Percentiles rank a stretch among this genome's conserved stretches.
Evolutionary conservation across 2,888 invertebrate genomes (phyloP).

Genomic region (Clistopyga incitator): DNA sequence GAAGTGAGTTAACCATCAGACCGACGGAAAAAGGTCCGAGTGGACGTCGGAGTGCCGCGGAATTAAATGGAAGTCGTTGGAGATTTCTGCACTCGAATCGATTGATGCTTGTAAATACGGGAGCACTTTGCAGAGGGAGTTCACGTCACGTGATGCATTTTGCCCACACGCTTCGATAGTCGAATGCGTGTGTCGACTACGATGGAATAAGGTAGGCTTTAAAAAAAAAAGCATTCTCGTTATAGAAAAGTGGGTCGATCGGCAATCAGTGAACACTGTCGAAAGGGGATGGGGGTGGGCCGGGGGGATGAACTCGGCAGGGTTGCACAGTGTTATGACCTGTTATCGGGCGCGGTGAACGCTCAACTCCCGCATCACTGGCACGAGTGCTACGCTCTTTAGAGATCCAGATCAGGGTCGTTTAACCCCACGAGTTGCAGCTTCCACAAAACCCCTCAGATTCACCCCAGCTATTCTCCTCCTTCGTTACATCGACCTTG

Average conservation of each 20-base stretch:
- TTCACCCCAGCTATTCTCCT: constrained; percentile 7
- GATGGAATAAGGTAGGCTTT: constrained; percentile 21
- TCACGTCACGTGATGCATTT: background rate
- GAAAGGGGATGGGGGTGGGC: background rate
- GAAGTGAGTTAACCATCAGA: background rate
- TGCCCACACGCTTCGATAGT: constrained; percentile 10
- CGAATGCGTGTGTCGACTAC: constrained; percentile 24
- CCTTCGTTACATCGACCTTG: constrained; percentile 19
- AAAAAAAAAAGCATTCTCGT: constrained; percentile 48
- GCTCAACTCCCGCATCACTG: constrained; percentile 57
- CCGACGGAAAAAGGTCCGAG: background rate
- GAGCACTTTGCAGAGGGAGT: background rate
- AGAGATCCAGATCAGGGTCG: constrained; percentile 66
- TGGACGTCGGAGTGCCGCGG: background rate
- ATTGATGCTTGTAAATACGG: constrained; percentile 5
- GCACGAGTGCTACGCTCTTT: constrained; percentile 58
- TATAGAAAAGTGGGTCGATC: constrained; percentile 68
- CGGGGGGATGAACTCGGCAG: constrained; percentile 14
- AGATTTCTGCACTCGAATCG: constrained; percentile 1
- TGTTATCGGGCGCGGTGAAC: constrained; percentile 50
- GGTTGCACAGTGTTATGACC: constrained; percentile 47
- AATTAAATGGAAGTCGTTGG: background rate
- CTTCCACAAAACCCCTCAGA: background rate
- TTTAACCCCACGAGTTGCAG: constrained; percentile 43
- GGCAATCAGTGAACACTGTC: constrained; percentile 21